A percentile compares a stretch with the other conserved stretches of the same genome.
These are phyloP conservation scores for Trilocha varians DNA, from an alignment of 2,888 invertebrate genomes.

Conservation along the genomic window DNA sequence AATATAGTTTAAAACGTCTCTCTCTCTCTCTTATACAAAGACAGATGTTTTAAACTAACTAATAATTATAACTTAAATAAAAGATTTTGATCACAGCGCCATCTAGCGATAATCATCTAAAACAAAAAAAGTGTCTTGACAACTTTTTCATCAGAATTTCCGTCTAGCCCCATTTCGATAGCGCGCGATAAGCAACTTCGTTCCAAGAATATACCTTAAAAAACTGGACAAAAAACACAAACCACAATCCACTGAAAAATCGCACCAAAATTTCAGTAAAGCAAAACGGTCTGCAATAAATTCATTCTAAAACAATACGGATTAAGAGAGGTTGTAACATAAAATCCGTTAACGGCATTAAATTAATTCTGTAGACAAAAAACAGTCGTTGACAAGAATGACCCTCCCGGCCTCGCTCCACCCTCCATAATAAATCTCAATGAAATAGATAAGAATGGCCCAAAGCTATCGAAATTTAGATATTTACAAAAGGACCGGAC, in stretches of 20 bases:
- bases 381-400: conserved; percentile 27
- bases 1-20: too few relatives aligned
- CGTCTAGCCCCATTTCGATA: too few relatives aligned
- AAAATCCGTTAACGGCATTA: conserved; percentile 16
- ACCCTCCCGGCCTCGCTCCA: conserved; percentile 21
- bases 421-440: conserved; percentile 9
- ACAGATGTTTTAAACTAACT: too few relatives aligned
- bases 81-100: too few relatives aligned
- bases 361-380: conserved; percentile 27
- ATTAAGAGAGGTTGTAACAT: conserved; percentile 7
- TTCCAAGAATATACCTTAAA: too few relatives aligned
- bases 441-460: conserved; percentile 10
- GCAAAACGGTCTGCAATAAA: neutral
- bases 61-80: too few relatives aligned
- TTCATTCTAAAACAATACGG: conserved; percentile 6
- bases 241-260: neutral
- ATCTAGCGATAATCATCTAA: too few relatives aligned
- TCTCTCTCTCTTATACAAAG: too few relatives aligned
- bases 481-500: conserved; percentile 1
- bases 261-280: conserved; percentile 1
- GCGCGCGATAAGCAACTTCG: too few relatives aligned
- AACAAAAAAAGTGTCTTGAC: too few relatives aligned
- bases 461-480: conserved; percentile 6
- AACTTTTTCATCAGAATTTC: too few relatives aligned
- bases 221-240: neutral